Evolutionary conservation across 2,888 invertebrate genomes (phyloP).

Genomic region (Caenorhabditis sulstoni): DNA sequence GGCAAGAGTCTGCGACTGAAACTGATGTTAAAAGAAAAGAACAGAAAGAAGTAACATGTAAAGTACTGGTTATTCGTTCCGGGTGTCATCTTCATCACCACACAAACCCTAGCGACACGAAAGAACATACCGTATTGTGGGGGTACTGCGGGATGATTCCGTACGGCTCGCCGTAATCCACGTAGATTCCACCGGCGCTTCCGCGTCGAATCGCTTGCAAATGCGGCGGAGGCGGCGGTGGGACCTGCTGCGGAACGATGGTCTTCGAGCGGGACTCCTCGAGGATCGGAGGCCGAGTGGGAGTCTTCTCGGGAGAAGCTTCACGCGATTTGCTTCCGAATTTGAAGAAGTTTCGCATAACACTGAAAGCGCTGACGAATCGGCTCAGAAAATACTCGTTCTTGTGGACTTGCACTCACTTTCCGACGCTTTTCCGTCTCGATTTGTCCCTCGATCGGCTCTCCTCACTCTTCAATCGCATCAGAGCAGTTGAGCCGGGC

Average conservation of each 20-base stretch:
- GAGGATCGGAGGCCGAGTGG: conserved; percentile 27
- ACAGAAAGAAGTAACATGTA: conserved; percentile 7
- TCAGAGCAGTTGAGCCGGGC: conserved; percentile 51
- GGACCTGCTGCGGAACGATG: background rate
- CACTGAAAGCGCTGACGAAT: conserved; percentile 54
- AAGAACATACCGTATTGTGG: conserved; percentile 38
- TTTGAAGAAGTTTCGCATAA: conserved; percentile 68
- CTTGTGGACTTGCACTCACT: conserved; percentile 28
- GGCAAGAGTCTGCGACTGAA: conserved; percentile 49
- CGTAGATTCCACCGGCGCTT: conserved; percentile 38
- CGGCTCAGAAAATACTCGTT: conserved; percentile 3
- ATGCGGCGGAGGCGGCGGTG: conserved; percentile 18
- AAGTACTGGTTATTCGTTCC: background rate
- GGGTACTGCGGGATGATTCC: conserved; percentile 47
- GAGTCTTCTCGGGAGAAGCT: conserved; percentile 65
- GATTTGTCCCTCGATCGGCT: conserved; percentile 57
- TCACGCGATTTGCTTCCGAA: conserved; percentile 70
- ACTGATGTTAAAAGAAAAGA: conserved; percentile 13
- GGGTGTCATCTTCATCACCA: conserved; percentile 5
- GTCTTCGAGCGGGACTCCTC: conserved; percentile 14
- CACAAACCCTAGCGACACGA: background rate
- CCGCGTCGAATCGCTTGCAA: conserved; percentile 28
- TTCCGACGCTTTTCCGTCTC: conserved; percentile 68
- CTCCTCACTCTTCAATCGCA: conserved; percentile 44
- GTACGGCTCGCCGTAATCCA: conserved; percentile 57